phyloP scores from a whole-genome alignment of 2,797 vertebrate species.

The Phoebastria nigripes region DNA sequence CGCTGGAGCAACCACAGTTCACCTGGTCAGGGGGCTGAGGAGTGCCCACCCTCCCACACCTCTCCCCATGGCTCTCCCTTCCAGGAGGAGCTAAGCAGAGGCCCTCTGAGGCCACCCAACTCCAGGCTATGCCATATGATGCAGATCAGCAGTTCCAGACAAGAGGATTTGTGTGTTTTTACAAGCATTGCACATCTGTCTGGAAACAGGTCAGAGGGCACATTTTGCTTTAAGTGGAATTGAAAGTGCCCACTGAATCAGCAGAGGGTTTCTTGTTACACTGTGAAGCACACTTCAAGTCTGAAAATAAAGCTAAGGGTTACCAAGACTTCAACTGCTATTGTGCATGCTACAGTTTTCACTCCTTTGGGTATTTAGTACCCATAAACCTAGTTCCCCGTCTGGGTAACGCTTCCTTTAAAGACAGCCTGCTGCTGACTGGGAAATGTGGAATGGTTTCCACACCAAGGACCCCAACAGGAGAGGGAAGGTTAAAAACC shows the following conservation, averaged over 20 bases:
- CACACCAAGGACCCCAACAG: neutral
- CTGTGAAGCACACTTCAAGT: neutral
- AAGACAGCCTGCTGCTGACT: neutral
- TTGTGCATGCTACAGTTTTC: neutral
- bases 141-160: neutral
- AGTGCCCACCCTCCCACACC: accelerated
- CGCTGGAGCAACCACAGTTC: neutral
- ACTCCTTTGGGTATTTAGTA: neutral
- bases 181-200: neutral
- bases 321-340: neutral
- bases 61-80: neutral
- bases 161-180: neutral
- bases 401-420: neutral
- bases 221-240: neutral
- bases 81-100: neutral
- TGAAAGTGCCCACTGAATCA: neutral
- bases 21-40: accelerated
- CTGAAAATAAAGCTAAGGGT: neutral
- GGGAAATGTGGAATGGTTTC: neutral
- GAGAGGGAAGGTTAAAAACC: neutral
- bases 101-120: neutral
- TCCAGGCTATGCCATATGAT: accelerated
- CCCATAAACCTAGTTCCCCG: neutral
- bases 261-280: neutral
- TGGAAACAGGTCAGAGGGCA: neutral